phyloP scores from a whole-genome alignment of 1,140 invertebrate species.

The Psilanteris sp. region DNA sequence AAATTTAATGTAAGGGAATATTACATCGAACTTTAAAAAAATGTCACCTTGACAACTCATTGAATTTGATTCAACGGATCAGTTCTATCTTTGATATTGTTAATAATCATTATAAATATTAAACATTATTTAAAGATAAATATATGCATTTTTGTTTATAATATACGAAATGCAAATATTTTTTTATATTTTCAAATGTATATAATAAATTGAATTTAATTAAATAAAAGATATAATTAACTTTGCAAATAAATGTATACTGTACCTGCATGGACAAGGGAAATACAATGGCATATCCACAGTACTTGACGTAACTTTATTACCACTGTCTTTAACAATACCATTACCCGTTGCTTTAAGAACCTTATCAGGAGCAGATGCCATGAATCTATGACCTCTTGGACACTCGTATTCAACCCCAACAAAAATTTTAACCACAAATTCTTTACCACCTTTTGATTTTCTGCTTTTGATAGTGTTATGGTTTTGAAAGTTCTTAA shows the following conservation, averaged over 20 bases:
- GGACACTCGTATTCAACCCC: constrained; percentile 99
- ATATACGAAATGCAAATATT: constrained; percentile 71
- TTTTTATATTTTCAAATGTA: constrained; percentile 27
- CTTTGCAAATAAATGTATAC: constrained; percentile 1
- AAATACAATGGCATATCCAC: constrained; percentile 95
- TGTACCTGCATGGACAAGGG: constrained; percentile 90
- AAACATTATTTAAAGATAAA: no score
- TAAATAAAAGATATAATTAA: not conserved
- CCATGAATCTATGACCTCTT: constrained; percentile 96
- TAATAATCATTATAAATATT: no score
- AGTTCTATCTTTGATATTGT: no score
- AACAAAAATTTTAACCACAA: constrained; percentile 96
- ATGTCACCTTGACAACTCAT: no score
- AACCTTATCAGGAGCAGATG: constrained; percentile 92
- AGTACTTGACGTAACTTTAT: constrained; percentile 86
- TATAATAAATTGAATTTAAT: not conserved
- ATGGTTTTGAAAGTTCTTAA: constrained; percentile 74
- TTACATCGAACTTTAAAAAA: no score
- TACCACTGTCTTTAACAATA: constrained; percentile 91
- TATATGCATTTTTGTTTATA: no score
- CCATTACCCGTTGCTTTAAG: constrained; percentile 88
- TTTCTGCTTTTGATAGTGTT: constrained; percentile 76
- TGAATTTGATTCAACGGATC: no score
- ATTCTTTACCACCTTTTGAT: constrained; percentile 79
- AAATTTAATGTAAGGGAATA: no score